A percentile compares a stretch with the other conserved stretches of the same genome.
Conservation (phyloP, 2,797 vertebrate genomes). For the Kryptopterus vitreolus region DNA sequence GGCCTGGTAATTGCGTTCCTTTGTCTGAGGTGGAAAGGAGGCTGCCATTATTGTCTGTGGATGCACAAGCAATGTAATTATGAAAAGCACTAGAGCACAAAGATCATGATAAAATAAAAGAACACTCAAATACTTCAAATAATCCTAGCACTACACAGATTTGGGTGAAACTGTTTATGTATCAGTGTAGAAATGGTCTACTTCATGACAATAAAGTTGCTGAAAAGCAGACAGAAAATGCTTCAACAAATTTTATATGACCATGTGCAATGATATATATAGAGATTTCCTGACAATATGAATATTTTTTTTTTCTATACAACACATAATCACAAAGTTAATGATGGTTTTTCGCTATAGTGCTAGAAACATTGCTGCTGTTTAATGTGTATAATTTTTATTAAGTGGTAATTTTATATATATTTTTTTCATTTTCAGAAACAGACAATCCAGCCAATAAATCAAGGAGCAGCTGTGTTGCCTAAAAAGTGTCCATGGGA, state of each 20-base stretch:
- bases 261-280: background rate
- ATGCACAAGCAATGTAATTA: conserved; percentile 45
- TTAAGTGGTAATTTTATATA: background rate
- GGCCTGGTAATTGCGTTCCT: conserved; percentile 61
- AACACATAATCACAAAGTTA: background rate
- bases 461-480: background rate
- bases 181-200: background rate
- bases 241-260: background rate
- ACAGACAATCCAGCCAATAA: background rate
- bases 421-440: background rate
- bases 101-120: background rate
- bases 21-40: conserved; percentile 59
- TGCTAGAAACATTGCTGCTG: background rate
- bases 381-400: background rate
- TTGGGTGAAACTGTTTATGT: background rate
- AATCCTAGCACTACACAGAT: background rate
- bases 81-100: background rate
- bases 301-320: background rate
- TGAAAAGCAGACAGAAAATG: background rate
- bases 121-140: background rate
- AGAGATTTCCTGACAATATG: background rate
- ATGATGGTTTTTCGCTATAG: background rate
- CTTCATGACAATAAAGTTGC: background rate
- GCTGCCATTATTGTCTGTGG: conserved; percentile 68
- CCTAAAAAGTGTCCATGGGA: background rate